Conservation (phyloP, 2,113 vertebrate genomes). For the Spheniscus mendiculus region DNA sequence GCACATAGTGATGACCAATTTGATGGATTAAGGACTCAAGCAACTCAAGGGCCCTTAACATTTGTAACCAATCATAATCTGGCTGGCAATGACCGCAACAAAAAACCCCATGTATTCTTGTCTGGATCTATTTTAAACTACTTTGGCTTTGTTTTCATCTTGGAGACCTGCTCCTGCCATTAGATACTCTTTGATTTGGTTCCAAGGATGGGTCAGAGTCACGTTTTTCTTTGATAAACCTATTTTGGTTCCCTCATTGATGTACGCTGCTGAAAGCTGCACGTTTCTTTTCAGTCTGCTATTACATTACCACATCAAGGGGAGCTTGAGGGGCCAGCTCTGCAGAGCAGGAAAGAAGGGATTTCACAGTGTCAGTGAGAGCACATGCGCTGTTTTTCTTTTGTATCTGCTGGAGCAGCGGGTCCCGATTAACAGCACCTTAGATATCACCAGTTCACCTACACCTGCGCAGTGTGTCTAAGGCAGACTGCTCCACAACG, state of each 20-base stretch:
- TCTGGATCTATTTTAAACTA: slow-evolving; percentile 35
- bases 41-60: slow-evolving; percentile 20
- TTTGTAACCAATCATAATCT: slow-evolving; percentile 35
- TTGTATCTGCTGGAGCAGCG: neutral
- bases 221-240: slow-evolving; percentile 40
- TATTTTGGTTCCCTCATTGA: neutral
- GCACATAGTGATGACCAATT: neutral
- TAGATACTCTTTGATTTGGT: slow-evolving; percentile 37
- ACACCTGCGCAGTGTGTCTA: neutral
- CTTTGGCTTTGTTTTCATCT: slow-evolving; percentile 38
- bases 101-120: neutral
- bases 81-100: neutral
- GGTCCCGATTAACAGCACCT: neutral
- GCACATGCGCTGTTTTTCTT: neutral
- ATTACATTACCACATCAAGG: neutral
- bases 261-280: neutral
- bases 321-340: neutral
- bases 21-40: slow-evolving; percentile 22
- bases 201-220: slow-evolving; percentile 47
- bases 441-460: neutral
- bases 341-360: neutral
- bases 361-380: neutral
- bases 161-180: neutral
- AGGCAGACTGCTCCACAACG: neutral
- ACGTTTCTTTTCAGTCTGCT: neutral